Conservation (phyloP, 2,113 vertebrate genomes). For the Pteruthius melanotis region DNA sequence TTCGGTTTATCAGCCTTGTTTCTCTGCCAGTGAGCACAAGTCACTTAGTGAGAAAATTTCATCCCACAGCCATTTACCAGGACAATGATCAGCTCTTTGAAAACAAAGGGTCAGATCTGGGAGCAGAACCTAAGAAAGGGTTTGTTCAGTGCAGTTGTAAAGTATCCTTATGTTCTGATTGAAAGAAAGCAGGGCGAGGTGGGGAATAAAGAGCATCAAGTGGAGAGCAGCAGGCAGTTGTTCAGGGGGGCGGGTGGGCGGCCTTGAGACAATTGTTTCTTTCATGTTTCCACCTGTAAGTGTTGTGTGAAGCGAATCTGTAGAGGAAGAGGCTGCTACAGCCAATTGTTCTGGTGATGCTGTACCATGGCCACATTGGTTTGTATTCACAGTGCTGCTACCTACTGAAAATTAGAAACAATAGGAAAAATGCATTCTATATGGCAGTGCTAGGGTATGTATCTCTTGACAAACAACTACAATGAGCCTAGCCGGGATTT, state of each 20-base stretch:
- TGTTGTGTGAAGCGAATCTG: neutral
- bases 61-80: neutral
- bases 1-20: neutral
- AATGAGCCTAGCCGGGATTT: conserved; percentile 32
- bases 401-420: neutral
- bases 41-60: neutral
- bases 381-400: neutral
- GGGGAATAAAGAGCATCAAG: neutral
- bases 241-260: neutral
- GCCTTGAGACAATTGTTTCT: neutral
- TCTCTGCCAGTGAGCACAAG: neutral
- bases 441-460: neutral
- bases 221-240: neutral
- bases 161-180: neutral
- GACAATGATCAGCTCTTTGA: neutral
- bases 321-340: neutral
- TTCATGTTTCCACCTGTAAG: neutral
- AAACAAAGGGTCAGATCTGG: neutral
- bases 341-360: neutral
- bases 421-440: neutral
- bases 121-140: neutral
- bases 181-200: fast-evolving
- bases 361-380: fast-evolving
- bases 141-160: neutral
- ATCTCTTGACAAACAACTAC: conserved; percentile 40